Evolutionary conservation across 2,888 invertebrate genomes (phyloP), one percentile per base, ranked within the genome.

Genomic region (Dynastes maya): DNA sequence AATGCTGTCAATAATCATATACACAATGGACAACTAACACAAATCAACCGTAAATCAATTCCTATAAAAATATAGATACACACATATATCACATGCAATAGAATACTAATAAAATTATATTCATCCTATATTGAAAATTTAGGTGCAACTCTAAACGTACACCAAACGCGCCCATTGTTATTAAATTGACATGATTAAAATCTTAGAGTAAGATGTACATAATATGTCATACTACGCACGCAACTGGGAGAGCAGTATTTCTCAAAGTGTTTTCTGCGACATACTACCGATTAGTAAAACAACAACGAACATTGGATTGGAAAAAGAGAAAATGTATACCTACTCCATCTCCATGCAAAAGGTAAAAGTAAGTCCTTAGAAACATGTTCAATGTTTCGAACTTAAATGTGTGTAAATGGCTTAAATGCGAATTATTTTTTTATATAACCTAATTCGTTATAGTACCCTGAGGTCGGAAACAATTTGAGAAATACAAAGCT

Each of bases 141-240:
- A 8, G 8, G 67, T n/a, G 22, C 51, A 68, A 37, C 16, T 2
- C 13, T 22, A 63, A 2, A 29, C n/a, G 16, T 61, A 29, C 9
- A 29, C 27, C 29, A 9, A 61, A 13, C 27, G 11, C 6, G 61
- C 11, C 45, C 8, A 11, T 61, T 27, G 8, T 55, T 55, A 55
- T 49, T 68, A 68, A 68, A 68, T 68, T 68, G 68, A 68, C 68
- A 68, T 68, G 51, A 16, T 68, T 68, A 51, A 49, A 51, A 49
- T 29, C 68, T 68, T 68, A 68, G 22, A 27, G 22, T 49, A 16
- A 55, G 6, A n/a, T 5, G n/a, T 55, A 27, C 27, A 68, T 68
- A 37, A 37, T 37, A 2, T 49, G 68, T 51, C 51, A 51, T 68
- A 68, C 45, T 16, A 45, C 22, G 27, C 51, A 45, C 22, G 27